Percentiles rank a stretch among this genome's conserved stretches.
These are phyloP conservation scores for Epinotia brunnichana DNA, from an alignment of 2,888 invertebrate species.

Conservation along the genomic window DNA sequence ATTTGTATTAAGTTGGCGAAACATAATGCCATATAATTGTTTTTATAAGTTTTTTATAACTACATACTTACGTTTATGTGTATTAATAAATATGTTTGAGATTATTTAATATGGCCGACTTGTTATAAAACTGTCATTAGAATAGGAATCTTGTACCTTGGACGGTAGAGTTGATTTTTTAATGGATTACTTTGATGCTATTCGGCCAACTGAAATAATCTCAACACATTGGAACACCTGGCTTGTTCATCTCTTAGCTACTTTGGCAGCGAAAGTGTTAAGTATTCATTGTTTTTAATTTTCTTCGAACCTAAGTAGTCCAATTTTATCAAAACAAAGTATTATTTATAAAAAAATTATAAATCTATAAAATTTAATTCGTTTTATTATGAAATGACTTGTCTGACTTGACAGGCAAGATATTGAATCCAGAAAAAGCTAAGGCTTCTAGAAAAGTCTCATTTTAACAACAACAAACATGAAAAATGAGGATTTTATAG, in stretches of 20 bases:
- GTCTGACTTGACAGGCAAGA: too few species aligned
- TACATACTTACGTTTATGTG: conserved; percentile 44
- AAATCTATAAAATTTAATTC: conserved; percentile 5
- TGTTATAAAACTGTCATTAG: too few species aligned
- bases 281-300: conserved; percentile 12
- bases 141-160: too few species aligned
- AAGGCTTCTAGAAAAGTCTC: too few species aligned
- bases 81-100: too few species aligned
- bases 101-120: too few species aligned
- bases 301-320: conserved; percentile 52
- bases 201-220: too few species aligned
- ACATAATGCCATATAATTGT: conserved; percentile 8
- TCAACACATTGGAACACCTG: background rate
- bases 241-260: background rate
- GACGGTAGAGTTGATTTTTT: too few species aligned
- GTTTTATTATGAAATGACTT: too few species aligned
- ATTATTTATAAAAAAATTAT: background rate
- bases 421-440: too few species aligned
- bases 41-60: background rate
- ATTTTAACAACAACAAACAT: too few species aligned
- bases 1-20: background rate
- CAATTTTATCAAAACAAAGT: conserved; percentile 47
- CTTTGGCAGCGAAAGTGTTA: background rate
- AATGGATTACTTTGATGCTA: too few species aligned
- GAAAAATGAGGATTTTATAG: conserved; percentile 1